Percentiles rank a stretch among this genome's conserved stretches.
Conservation (phyloP, 2,888 invertebrate genomes). For the Enchytraeus crypticus region DNA sequence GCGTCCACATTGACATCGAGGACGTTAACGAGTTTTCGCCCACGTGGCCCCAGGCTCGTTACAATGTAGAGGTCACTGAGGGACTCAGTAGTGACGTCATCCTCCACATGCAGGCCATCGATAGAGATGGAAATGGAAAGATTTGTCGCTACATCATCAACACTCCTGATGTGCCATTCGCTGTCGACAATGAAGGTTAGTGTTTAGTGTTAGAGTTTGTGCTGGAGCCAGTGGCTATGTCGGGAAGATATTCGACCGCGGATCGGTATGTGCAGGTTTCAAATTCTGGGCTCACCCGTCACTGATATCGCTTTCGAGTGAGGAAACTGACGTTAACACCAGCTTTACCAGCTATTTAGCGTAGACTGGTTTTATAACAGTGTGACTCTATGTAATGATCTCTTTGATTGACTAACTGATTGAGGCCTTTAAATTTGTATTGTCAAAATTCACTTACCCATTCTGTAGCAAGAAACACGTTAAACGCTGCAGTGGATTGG, state of each 20-base stretch:
- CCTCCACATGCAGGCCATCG: conserved; percentile 79
- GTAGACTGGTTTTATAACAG: background rate
- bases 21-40: conserved; percentile 95
- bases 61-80: conserved; percentile 81
- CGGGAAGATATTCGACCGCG: background rate
- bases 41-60: conserved; percentile 78
- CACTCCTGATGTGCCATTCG: conserved; percentile 80
- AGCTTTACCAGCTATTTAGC: background rate
- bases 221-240: too few species aligned
- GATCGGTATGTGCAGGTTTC: background rate
- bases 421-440: too few species aligned
- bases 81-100: conserved; percentile 67
- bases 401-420: too few species aligned
- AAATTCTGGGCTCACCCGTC: background rate
- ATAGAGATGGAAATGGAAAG: conserved; percentile 90
- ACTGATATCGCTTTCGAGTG: background rate
- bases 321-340: background rate
- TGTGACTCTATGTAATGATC: too few species aligned
- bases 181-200: conserved; percentile 77
- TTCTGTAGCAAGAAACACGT: too few species aligned
- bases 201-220: background rate
- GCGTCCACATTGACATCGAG: conserved; percentile 64
- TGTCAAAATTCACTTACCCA: too few species aligned
- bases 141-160: conserved; percentile 96
- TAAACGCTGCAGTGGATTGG: too few species aligned